Evolutionary conservation across 2,113 vertebrate species (phyloP).

Genomic region (Pterocles orientalis): DNA sequence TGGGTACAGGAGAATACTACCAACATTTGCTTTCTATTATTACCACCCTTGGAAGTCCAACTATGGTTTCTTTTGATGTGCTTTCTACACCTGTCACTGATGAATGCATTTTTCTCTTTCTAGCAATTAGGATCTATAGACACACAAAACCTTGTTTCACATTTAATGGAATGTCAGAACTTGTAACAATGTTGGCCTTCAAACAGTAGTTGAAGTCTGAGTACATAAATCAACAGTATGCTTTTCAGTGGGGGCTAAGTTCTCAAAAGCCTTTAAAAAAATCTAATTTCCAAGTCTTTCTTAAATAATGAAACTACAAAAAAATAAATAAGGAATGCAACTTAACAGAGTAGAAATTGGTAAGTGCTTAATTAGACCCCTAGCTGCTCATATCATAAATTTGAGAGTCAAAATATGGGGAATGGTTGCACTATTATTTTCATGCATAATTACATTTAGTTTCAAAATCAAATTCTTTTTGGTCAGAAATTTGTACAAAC

Average conservation of each 20-base stretch:
- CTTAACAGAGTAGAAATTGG: slow-evolving; percentile 59
- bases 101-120: not conserved
- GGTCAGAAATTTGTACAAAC: slow-evolving; percentile 78
- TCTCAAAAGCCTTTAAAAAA: slow-evolving; percentile 12
- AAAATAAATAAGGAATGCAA: slow-evolving; percentile 75
- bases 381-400: slow-evolving; percentile 62
- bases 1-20: not conserved
- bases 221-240: slow-evolving; percentile 29
- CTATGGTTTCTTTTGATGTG: not conserved
- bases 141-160: slow-evolving; percentile 47
- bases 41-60: not conserved
- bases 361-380: slow-evolving; percentile 58
- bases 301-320: slow-evolving; percentile 64
- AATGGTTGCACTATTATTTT: slow-evolving; percentile 53
- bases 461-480: slow-evolving; percentile 67
- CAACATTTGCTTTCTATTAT: not conserved
- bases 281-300: slow-evolving; percentile 44
- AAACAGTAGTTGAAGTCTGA: slow-evolving; percentile 56
- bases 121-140: slow-evolving; percentile 44
- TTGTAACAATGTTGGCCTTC: slow-evolving; percentile 55
- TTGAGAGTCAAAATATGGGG: slow-evolving; percentile 55
- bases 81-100: not conserved
- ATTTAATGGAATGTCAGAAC: slow-evolving; percentile 66
- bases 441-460: slow-evolving; percentile 62
- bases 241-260: not conserved